phyloP scores from a whole-genome alignment of 2,888 invertebrate genomes.

The Mystacides longicornis region DNA sequence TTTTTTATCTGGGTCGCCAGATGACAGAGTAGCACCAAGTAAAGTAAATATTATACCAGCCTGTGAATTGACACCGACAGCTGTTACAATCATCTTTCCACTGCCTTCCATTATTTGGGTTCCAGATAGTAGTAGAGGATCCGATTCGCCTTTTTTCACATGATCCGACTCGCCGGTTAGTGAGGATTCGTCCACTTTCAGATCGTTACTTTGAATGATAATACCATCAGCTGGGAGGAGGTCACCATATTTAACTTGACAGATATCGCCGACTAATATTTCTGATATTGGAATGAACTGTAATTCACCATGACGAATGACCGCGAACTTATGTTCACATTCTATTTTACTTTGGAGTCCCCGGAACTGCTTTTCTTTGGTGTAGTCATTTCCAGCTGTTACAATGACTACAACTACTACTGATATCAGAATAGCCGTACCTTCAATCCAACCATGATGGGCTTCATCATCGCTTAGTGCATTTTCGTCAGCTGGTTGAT shows the following conservation, averaged over 20 bases:
- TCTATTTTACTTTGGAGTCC: constrained; percentile 56
- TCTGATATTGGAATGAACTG: constrained; percentile 31
- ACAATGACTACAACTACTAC: constrained; percentile 58
- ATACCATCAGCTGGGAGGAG: constrained; percentile 59
- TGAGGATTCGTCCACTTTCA: constrained; percentile 60
- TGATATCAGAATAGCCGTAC: constrained; percentile 55
- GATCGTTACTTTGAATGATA: constrained; percentile 56
- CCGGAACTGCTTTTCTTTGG: constrained; percentile 59
- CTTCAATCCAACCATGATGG: constrained; percentile 60
- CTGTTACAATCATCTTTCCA: constrained; percentile 56
- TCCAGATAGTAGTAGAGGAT: constrained; percentile 49
- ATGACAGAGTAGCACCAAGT: constrained; percentile 47
- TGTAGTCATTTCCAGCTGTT: constrained; percentile 60
- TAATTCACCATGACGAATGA: constrained; percentile 51
- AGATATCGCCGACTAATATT: constrained; percentile 51
- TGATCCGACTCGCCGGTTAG: constrained; percentile 64
- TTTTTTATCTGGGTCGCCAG: constrained; percentile 9
- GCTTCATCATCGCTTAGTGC: constrained; percentile 34
- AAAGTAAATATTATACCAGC: constrained; percentile 60
- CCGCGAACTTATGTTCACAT: constrained; percentile 55
- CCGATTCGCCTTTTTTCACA: constrained; percentile 54
- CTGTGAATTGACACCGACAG: constrained; percentile 60
- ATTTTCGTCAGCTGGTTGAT: constrained; percentile 27
- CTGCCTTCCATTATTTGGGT: constrained; percentile 65
- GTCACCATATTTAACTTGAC: constrained; percentile 53